phyloP scores from a whole-genome alignment of 2,113 vertebrate genomes.

The Aix galericulata region DNA sequence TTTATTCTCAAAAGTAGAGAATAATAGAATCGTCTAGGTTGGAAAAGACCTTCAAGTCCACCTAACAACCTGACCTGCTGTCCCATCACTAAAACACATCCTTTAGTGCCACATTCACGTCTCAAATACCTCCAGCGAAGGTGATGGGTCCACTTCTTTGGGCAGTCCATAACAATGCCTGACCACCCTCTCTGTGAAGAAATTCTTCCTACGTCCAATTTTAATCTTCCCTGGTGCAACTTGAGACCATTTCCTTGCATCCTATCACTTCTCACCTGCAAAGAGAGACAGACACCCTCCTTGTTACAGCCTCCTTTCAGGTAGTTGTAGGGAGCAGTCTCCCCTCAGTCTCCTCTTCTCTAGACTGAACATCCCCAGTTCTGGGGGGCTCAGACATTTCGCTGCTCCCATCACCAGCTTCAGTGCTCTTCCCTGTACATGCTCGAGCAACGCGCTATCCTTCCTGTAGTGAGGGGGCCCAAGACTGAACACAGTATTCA shows the following conservation, averaged over 20 bases:
- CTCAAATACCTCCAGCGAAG: background rate
- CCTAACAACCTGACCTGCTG: background rate
- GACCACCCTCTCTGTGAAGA: background rate
- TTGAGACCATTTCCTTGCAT: background rate
- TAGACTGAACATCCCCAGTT: background rate
- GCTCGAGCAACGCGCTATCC: background rate
- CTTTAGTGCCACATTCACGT: background rate
- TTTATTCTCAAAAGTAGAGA: background rate
- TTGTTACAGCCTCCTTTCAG: background rate
- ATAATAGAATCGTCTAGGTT: background rate
- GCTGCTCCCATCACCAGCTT: background rate
- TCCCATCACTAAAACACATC: background rate
- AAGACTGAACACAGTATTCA: background rate
- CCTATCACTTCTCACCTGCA: background rate
- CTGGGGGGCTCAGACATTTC: no score
- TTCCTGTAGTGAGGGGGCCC: background rate
- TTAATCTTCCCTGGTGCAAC: background rate
- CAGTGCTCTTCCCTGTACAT: background rate
- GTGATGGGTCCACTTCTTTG: background rate
- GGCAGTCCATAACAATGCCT: background rate
- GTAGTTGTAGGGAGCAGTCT: background rate
- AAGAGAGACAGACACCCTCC: background rate
- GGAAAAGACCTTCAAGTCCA: background rate
- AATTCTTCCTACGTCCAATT: background rate
- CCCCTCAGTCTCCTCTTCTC: no score